phyloP scores from a whole-genome alignment of 2,113 vertebrate genomes.

The Petrocephalus microphthalmus region DNA sequence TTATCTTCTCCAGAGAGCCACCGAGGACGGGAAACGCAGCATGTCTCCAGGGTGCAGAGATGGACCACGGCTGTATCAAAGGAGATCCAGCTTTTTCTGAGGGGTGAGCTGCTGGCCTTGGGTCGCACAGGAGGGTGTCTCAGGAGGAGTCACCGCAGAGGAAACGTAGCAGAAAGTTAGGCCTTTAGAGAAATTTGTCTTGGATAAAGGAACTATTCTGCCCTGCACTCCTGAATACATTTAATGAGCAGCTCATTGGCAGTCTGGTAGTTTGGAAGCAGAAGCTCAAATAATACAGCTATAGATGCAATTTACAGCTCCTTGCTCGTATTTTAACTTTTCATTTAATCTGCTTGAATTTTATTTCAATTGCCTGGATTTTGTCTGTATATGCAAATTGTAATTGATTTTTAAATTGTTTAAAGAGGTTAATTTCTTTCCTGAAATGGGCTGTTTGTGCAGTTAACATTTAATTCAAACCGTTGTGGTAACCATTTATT shows the following conservation, averaged over 20 bases:
- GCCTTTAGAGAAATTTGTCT: neutral
- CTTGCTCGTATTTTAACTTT: neutral
- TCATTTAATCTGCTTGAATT: neutral
- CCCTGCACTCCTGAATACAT: neutral
- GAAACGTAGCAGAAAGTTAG: neutral
- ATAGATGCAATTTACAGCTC: neutral
- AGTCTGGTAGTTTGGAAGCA: neutral
- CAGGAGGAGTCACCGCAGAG: neutral
- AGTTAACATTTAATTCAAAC: neutral
- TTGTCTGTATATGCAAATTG: neutral
- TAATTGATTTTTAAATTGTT: slow-evolving; percentile 8
- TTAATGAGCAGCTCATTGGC: neutral
- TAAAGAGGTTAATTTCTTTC: neutral
- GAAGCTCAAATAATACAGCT: neutral
- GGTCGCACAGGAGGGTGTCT: neutral
- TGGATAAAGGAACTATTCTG: neutral
- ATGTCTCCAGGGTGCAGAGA: neutral
- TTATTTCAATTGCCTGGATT: neutral
- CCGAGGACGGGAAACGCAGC: neutral
- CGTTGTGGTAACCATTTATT: neutral
- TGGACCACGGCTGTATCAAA: neutral
- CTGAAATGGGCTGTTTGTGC: neutral
- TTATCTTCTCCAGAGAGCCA: neutral
- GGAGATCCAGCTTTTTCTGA: neutral
- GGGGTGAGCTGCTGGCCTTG: neutral